phyloP scores from a whole-genome alignment of 2,113 vertebrate species.

The Actenoides hombroni region DNA sequence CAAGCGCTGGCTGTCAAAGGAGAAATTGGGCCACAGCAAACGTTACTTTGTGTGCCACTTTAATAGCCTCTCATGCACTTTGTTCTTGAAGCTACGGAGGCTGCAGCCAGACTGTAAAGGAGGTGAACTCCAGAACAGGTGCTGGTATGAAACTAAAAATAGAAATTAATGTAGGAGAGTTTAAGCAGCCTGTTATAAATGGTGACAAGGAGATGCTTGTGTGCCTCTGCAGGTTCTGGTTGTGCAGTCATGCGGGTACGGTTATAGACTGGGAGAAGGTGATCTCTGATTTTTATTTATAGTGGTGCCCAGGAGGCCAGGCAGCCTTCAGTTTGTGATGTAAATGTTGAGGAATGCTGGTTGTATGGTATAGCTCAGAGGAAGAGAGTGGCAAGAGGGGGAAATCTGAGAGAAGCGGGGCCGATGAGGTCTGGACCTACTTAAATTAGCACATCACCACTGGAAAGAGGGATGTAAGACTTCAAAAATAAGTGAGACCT shows the following conservation, averaged over 20 bases:
- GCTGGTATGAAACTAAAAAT: conserved; percentile 33
- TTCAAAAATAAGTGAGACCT: background rate
- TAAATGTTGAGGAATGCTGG: background rate
- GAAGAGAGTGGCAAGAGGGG: background rate
- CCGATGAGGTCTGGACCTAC: background rate
- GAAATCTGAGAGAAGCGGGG: conserved; percentile 8
- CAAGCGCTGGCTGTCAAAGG: background rate
- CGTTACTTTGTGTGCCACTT: background rate
- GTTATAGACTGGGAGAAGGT: background rate
- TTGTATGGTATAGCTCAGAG: background rate
- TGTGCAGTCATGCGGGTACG: background rate
- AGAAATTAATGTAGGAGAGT: background rate
- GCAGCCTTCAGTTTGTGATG: background rate
- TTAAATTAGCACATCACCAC: background rate
- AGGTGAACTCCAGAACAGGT: conserved; percentile 18
- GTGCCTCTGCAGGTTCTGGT: background rate
- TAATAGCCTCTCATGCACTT: background rate
- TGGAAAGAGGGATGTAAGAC: background rate
- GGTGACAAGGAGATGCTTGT: background rate
- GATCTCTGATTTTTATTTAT: background rate
- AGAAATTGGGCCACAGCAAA: background rate
- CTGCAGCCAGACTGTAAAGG: background rate
- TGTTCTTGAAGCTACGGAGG: background rate
- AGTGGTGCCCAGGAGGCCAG: background rate
- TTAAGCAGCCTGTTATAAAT: background rate